Evolutionary conservation across 1,140 invertebrate species (phyloP), one percentile per base, ranked within the genome.

Genomic region (Bombus sylvicola): DNA sequence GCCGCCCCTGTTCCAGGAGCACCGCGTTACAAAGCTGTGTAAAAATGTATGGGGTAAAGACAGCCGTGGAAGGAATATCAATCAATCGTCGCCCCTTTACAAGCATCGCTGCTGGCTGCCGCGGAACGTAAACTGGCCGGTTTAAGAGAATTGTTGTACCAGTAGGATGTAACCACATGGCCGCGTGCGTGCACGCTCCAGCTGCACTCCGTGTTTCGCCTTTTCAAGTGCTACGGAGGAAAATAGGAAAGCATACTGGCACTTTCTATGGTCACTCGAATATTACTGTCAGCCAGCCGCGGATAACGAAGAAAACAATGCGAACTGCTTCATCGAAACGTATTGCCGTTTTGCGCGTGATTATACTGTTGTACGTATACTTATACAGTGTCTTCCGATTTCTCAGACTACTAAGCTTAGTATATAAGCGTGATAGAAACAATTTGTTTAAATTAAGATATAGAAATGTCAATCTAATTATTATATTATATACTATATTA

Each of bases 81-180:
- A 92, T 93, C 92, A 91, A 92, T 93, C 92, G 86, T 68, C 92
- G 91, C 91, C 73, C 82, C 88, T 89, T 92, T 92, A 87, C 59
- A 69, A 75, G 37, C 57, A 78, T 86, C 73, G 81, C 57, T 62
- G 66, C 82, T 59, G 73, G 62, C 64, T 76, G 85, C 64, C 71
- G 64, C 15, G 43, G 77, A 80, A 85, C 77, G 83, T 88, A 91
- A 89, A 89, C 88, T 75, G 68, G 53, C 62, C 85, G 73, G 68
- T 88, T 91, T 90, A 81, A 88, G 89, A 86, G 87, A 92, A 92
- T 92, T 92, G 91, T 92, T 90, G 89, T 31, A 75, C 25, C 80
- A 78, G 81, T 90, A 90, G 92, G 89, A 89, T 88, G 86, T 39
- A 18, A 85, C 89, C 92, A 92, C 88, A 91, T 92, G 89, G 91